phyloP scores from a whole-genome alignment of 2,113 vertebrate genomes.

The Callocephalon fimbriatum region DNA sequence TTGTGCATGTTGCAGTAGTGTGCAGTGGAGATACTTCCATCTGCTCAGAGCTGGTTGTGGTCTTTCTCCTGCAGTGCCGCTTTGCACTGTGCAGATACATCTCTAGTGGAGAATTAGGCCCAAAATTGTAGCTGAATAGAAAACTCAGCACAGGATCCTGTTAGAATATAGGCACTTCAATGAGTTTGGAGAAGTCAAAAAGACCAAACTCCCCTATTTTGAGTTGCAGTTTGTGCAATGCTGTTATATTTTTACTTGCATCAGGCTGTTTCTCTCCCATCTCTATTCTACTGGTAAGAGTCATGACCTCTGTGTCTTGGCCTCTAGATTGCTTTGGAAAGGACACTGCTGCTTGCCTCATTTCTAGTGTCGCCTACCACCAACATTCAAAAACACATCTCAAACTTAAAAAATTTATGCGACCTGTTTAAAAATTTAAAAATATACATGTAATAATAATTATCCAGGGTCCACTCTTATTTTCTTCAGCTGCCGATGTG shows the following conservation, averaged over 20 bases:
- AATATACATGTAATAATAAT: not conserved
- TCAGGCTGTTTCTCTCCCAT: not conserved
- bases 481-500: not conserved
- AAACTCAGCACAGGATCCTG: not conserved
- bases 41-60: accelerated
- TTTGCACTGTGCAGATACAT: not conserved
- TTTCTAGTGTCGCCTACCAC: not conserved
- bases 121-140: not conserved
- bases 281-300: not conserved
- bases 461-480: not conserved
- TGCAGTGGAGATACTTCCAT: not conserved
- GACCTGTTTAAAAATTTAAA: not conserved
- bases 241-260: not conserved
- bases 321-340: not conserved
- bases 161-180: not conserved
- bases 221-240: not conserved
- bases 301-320: not conserved
- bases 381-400: not conserved
- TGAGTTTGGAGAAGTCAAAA: not conserved
- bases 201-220: not conserved
- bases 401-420: not conserved
- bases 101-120: not conserved
- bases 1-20: accelerated
- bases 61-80: not conserved
- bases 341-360: not conserved